These are phyloP conservation scores for Meleagris gallopavo DNA, from an alignment of 2,113 vertebrate species.

Conservation along the genomic window DNA sequence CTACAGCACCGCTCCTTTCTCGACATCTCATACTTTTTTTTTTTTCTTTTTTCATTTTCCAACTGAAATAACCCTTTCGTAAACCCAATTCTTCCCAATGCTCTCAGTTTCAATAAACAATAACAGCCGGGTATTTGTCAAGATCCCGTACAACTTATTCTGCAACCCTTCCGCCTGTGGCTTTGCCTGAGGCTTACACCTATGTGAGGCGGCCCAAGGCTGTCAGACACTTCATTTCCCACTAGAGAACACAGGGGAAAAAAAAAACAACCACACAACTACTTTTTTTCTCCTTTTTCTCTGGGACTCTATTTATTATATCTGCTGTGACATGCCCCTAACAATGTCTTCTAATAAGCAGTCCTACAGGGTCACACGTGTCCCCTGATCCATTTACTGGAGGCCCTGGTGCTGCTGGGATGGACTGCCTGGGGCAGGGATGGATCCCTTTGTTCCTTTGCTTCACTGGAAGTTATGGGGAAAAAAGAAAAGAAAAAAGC, in stretches of 20 bases:
- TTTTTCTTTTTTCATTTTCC: neutral
- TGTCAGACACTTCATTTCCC: slow-evolving; percentile 44
- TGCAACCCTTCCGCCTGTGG: neutral
- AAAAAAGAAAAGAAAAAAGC: neutral
- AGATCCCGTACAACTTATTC: neutral
- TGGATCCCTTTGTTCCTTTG: slow-evolving; percentile 52
- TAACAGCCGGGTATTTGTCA: neutral
- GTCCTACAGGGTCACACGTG: slow-evolving; percentile 58
- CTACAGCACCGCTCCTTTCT: neutral
- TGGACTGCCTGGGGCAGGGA: neutral
- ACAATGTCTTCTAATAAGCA: slow-evolving; percentile 61
- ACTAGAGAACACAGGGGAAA: neutral
- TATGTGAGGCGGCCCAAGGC: slow-evolving; percentile 10
- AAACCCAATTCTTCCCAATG: neutral
- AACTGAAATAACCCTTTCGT: neutral
- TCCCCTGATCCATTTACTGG: slow-evolving; percentile 65
- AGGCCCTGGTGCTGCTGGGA: slow-evolving; percentile 40
- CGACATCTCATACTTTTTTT: neutral
- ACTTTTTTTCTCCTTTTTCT: neutral
- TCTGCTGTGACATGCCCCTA: slow-evolving; percentile 38
- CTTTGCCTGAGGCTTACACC: slow-evolving; percentile 42
- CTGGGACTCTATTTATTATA: slow-evolving; percentile 35
- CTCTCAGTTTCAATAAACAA: slow-evolving; percentile 15
- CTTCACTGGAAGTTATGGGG: neutral
- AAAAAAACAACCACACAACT: neutral